Base-by-base conservation (phyloP, 64 coral and sea anemone genomes). In the Stylophora pistillata region DNA sequence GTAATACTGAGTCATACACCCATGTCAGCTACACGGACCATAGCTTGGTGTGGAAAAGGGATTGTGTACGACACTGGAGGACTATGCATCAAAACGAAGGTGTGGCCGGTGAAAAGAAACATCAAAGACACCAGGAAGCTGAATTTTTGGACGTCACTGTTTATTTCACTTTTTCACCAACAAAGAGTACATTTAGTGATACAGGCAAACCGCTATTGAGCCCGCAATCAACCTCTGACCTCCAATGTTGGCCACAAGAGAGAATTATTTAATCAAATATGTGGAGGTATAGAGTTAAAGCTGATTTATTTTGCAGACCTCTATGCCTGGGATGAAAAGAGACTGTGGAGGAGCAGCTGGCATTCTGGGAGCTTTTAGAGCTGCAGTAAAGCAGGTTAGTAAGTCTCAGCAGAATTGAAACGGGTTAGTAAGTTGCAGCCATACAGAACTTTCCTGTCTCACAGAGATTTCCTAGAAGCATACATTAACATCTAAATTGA, bases 21-120 rank as follows among this genome's bases (percentile, higher is more conserved):
- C 47, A 64, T 81, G 58, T 91, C 85, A 79, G 89, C 96, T 34
- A 93, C 75, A 68, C 53, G 83, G 37, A 95, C 93, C 32, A 89
- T 98, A 73, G 96, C 96, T 2, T 98, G 96, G 96, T 86, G 87
- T 41, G 96, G 96, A 15, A 98, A 98, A 89, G 96, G 96, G 6
- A 98, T 98, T 78, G 96, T 98, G 30, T 98, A 98, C 54, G 96
- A 98, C 87, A 98, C 96, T 30, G 96, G 96, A 37, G 96, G 96
- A 17, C 64, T 98, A 10, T 95, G 89, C 56, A 98, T 98, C 77
- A 98, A 98, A 31, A 87, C 86, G 15, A 98, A 98, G 93, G 96
- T 98, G 64, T 32, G 61, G 4, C 18, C 13, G 27, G 14, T 0
- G 27, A 34, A 34, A 53, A 17, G 5, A 5, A 75, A 75, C 73